Evolutionary conservation across 2,888 invertebrate species (phyloP), one percentile per base, ranked within the genome.

Genomic region (Phortica magna): DNA sequence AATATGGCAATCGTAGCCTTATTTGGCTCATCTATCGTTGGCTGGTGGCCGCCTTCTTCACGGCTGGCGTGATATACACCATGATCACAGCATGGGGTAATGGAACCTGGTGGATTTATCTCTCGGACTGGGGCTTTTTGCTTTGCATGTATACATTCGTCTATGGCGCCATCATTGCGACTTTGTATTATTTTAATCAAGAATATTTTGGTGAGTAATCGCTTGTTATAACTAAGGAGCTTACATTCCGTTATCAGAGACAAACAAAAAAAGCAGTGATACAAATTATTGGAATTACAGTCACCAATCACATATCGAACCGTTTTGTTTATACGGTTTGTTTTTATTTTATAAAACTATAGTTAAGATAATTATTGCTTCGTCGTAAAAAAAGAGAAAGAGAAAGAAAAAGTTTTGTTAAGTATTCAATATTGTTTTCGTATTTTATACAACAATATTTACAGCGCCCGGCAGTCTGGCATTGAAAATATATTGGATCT

Each of bases 401-500:
- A 31, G 31, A 31, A 31, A 31, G 3, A 31, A 31, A 31, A 3
- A 31, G 31, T 31, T 31, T 31, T 4, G 5, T 31, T 4, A 31
- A 31, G 31, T 31, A 31, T 31, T 31, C 31, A 31, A 31, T 31
- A 31, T 31, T 31, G 31, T 31, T 1, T 31, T 31, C 31, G 14
- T 12, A 48, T 48, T 9, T 48, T 48, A 12, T n/a, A n/a, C n/a
- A n/a, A n/a, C 9, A 9, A 5, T 14, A 41, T 43, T 17, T 31
- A 22, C 17, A 90, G 90, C 19, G 73, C 57, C 80, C 42, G 81
- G 84, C 12, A 83, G 84, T 76, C 88, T 78, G 67, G 81, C 90
- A 0, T 90, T 93, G 17, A 92, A 92, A 79, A 84, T 93, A 6
- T 96, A 96, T 89, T 96, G 96, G 96, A 92, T 94, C 17, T 89